Evolutionary conservation across 2,113 vertebrate genomes (phyloP).

Genomic region (Siniperca knerii): DNA sequence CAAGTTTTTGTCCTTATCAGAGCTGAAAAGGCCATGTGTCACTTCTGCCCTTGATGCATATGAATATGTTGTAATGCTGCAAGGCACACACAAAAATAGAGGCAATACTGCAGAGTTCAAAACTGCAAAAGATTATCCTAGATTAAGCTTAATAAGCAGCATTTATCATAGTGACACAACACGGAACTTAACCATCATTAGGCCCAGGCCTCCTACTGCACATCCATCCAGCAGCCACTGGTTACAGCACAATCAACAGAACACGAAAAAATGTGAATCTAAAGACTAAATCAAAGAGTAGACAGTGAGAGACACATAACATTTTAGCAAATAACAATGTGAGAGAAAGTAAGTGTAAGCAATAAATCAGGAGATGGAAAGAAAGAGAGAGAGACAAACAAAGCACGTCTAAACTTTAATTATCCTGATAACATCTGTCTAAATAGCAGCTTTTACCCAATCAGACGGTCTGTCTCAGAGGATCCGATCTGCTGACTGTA

Average conservation of each 20-base stretch:
- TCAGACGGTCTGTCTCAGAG: conserved; percentile 31
- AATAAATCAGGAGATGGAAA: background rate
- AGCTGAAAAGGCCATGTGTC: conserved; percentile 37
- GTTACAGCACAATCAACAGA: background rate
- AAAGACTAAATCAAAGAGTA: background rate
- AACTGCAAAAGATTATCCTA: background rate
- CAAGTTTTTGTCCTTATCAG: conserved; percentile 30
- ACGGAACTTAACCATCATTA: background rate
- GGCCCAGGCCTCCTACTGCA: background rate
- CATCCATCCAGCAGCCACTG: background rate
- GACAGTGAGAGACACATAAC: background rate
- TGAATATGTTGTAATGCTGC: conserved; percentile 35
- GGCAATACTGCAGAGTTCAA: background rate
- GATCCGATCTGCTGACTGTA: conserved; percentile 29
- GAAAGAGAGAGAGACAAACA: background rate
- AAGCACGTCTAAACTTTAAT: background rate
- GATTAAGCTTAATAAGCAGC: background rate
- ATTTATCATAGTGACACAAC: background rate
- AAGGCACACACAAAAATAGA: background rate
- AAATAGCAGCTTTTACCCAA: background rate
- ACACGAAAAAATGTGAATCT: background rate
- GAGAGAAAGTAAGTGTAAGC: background rate
- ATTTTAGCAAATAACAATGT: background rate
- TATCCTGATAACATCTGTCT: conserved; percentile 22
- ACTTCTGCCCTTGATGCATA: conserved; percentile 41